Conservation (phyloP, 2,113 vertebrate species). For the Nothocercus julius region DNA sequence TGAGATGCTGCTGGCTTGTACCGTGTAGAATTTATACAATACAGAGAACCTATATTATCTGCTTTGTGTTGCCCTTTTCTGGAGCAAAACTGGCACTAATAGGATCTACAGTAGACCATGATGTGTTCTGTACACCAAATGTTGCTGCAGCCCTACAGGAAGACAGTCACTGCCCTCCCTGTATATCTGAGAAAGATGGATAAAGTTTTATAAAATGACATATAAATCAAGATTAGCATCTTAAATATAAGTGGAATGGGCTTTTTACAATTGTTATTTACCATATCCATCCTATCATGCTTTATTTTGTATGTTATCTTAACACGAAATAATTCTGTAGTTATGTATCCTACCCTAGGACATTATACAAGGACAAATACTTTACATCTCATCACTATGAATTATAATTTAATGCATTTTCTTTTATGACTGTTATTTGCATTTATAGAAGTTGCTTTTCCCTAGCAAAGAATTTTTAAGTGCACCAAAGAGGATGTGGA, state of each 20-base stretch:
- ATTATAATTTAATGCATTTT: neutral
- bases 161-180: neutral
- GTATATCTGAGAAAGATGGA: neutral
- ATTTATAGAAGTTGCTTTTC: neutral
- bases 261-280: slow-evolving; percentile 5
- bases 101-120: neutral
- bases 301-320: neutral
- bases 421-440: neutral
- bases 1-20: neutral
- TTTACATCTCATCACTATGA: slow-evolving; percentile 4
- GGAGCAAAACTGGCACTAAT: neutral
- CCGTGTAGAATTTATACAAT: neutral
- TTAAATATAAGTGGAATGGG: slow-evolving; percentile 16
- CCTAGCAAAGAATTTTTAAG: neutral
- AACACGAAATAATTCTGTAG: neutral
- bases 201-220: slow-evolving; percentile 28
- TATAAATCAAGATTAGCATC: slow-evolving; percentile 28
- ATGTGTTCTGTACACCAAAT: neutral
- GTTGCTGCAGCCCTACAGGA: neutral
- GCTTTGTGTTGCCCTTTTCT: neutral
- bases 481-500: neutral
- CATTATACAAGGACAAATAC: neutral
- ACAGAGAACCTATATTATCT: neutral
- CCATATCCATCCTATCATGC: neutral
- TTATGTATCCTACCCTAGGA: neutral